A percentile compares a stretch with the other conserved stretches of the same genome.
Evolutionary conservation across 2,113 vertebrate genomes (phyloP).

Genomic region (Microtus pennsylvanicus): DNA sequence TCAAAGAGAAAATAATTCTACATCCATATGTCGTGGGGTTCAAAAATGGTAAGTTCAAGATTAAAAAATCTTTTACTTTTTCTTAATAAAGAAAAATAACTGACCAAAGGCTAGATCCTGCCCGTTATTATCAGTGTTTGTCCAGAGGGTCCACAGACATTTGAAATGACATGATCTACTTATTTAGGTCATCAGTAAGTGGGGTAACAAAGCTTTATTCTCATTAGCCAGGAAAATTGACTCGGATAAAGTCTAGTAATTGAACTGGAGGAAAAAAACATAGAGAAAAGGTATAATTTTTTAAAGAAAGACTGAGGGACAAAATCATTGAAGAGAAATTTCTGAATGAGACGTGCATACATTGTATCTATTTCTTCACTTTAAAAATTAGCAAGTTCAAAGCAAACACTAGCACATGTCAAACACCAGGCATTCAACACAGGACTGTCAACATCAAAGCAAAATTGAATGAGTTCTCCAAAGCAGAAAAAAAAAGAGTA

Average conservation of each 20-base stretch:
- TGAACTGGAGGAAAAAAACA: not conserved
- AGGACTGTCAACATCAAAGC: conserved; percentile 63
- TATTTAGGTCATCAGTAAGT: conserved; percentile 7
- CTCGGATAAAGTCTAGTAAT: not conserved
- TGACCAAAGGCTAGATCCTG: not conserved
- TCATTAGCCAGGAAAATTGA: conserved; percentile 29
- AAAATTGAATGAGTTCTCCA: conserved; percentile 58
- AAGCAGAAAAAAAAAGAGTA: conserved; percentile 66
- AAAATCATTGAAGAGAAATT: conserved; percentile 36
- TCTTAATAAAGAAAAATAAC: conserved; percentile 46
- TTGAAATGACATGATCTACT: conserved; percentile 18
- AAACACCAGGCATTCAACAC: conserved; percentile 50
- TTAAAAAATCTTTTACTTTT: not conserved
- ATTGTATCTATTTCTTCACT: not conserved
- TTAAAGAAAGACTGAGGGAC: not conserved
- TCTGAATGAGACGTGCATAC: not conserved
- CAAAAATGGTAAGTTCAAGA: not conserved
- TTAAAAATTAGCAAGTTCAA: conserved; percentile 66
- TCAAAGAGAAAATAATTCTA: conserved; percentile 42
- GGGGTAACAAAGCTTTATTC: not conserved
- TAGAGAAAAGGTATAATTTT: not conserved
- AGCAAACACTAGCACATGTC: conserved; percentile 52
- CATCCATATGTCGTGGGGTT: not conserved
- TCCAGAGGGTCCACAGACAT: not conserved
- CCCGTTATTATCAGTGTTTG: not conserved